Evolutionary conservation across 2,113 vertebrate genomes (phyloP), one percentile per base, ranked within the genome.

Genomic region (Grammomys dolichurus): DNA sequence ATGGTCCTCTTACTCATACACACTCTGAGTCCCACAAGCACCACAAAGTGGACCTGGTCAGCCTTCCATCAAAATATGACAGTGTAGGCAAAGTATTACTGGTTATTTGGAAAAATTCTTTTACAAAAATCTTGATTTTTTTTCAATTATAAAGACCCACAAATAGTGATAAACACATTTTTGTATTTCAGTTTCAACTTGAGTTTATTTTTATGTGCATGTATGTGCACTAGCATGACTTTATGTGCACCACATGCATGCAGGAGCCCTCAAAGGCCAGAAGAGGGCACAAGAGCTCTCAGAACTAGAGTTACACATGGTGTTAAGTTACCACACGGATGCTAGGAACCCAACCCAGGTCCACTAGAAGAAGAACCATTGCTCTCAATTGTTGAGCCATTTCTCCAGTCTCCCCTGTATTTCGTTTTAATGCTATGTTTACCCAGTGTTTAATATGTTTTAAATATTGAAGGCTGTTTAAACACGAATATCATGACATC

Each of bases 141-240:
- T 43, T 31, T 92, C 87, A 77, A 46, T 65, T 73, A 73, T 48
- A 86, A 26, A 65, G 78, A 26, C 28, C 89, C 48, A 94, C 31
- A 87, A 93, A 67, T 48, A 85, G 75, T 80, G 51, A 91, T 82
- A 89, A 94, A 54, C 10, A n/a, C 58, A 89, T 89, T 94, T 93
- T 28, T 24, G 46, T 86, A 56, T 78, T 77, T 82, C 85, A 67
- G 51, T 89, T 91, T 84, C 58, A 69, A 82, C 91, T 77, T 31
- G 36, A 28, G 13, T 40, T 77, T 77, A 13, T 77, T 77, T 48
- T 51, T 24, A 75, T 24, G 20, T 75, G 40, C n/a, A 43, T 75
- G 72, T 73, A n/a, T 11, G 2, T 75, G 70, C 9, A n/a, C 72
- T 43, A 10, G 19, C n/a, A 24, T 75, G 40, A 75, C 40, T 43